Evolutionary conservation across 2,888 invertebrate genomes (phyloP).

Genomic region (Synergus gifuensis): DNA sequence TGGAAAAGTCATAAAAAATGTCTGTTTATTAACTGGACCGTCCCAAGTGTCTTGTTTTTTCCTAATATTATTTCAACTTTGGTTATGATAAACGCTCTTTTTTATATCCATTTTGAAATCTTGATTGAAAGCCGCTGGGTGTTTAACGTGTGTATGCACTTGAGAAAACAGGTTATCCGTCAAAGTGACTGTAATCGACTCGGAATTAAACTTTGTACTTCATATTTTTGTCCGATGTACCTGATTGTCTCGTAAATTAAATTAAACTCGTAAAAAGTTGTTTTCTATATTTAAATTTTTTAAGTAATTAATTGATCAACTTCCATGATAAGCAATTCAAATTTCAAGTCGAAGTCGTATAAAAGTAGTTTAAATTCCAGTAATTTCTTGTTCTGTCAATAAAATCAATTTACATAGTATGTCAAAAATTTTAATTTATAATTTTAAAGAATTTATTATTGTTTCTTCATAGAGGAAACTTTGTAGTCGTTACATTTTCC

Average conservation of each 20-base stretch:
- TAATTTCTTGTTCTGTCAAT: too few species aligned
- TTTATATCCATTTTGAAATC: conserved; percentile 1
- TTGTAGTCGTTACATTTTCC: too few species aligned
- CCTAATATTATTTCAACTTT: conserved; percentile 35
- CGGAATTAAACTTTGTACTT: conserved; percentile 18
- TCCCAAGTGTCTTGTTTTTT: conserved; percentile 35
- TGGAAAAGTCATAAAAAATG: conserved; percentile 29
- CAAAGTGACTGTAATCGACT: conserved; percentile 11
- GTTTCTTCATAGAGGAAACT: too few species aligned
- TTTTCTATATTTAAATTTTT: too few species aligned
- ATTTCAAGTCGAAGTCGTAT: too few species aligned
- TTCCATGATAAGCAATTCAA: too few species aligned
- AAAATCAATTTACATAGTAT: too few species aligned
- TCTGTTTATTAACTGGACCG: conserved; percentile 37
- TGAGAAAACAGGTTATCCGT: conserved; percentile 16
- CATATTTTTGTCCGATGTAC: not conserved
- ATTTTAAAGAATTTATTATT: too few species aligned
- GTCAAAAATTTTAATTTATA: too few species aligned
- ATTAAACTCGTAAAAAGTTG: not conserved
- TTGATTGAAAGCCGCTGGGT: conserved; percentile 6
- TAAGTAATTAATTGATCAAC: too few species aligned
- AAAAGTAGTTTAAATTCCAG: too few species aligned
- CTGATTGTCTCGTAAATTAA: conserved; percentile 7
- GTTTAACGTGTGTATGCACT: not conserved
- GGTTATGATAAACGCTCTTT: conserved; percentile 24